Conservation (phyloP, 2,113 vertebrate species). For the Marmota monax region DNA sequence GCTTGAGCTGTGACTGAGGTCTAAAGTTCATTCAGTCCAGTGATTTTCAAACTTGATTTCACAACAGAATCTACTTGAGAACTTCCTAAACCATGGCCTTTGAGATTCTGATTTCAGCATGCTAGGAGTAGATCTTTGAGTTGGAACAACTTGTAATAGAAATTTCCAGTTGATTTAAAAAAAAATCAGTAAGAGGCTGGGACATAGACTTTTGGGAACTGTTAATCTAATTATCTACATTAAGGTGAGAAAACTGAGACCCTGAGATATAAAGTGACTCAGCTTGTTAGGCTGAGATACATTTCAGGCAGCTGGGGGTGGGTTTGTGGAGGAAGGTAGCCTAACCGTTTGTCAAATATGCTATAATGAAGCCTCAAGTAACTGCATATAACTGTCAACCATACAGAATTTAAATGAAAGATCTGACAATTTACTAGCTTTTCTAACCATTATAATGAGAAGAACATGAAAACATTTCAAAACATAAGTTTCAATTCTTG, state of each 20-base stretch:
- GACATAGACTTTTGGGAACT: neutral
- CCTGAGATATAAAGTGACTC: neutral
- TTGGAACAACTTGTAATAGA: neutral
- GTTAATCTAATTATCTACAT: slow-evolving; percentile 3
- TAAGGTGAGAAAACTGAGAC: neutral
- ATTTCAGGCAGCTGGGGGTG: neutral
- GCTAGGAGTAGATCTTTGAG: neutral
- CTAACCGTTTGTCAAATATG: neutral
- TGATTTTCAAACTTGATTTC: neutral
- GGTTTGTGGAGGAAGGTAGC: neutral
- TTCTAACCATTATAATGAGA: slow-evolving; percentile 12
- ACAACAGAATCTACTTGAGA: neutral
- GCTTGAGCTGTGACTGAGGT: neutral
- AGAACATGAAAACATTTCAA: slow-evolving; percentile 55
- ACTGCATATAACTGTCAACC: neutral
- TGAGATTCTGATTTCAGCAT: neutral
- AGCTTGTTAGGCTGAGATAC: neutral
- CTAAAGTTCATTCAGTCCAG: neutral
- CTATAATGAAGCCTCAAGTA: neutral
- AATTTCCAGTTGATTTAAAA: neutral
- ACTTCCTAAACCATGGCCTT: neutral
- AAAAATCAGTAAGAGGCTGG: neutral
- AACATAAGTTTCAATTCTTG: neutral
- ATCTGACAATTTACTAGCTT: slow-evolving; percentile 18
- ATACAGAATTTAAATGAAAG: slow-evolving; percentile 40